A percentile compares a stretch with the other conserved stretches of the same genome.
These are phyloP conservation scores for Sipha flava DNA, from an alignment of 1,140 invertebrate species.

Conservation along the genomic window DNA sequence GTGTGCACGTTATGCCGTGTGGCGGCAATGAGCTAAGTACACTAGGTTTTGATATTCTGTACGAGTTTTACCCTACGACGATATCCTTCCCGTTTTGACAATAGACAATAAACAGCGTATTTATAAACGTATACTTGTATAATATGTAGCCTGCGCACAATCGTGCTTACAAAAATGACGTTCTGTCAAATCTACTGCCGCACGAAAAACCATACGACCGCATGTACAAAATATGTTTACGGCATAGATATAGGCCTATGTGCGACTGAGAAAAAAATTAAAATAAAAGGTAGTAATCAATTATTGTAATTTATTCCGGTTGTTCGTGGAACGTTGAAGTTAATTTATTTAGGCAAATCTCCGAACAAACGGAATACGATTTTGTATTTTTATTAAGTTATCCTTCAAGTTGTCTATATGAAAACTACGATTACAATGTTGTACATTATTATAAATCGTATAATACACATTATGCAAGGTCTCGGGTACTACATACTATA, in stretches of 20 bases:
- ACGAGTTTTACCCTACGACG: not conserved
- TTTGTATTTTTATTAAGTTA: too few relatives aligned
- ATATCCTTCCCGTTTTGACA: slow-evolving; percentile 14
- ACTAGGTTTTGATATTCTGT: not conserved
- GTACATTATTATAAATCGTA: too few relatives aligned
- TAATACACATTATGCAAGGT: too few relatives aligned
- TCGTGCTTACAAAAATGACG: not conserved
- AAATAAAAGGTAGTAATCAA: not conserved
- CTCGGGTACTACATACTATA: too few relatives aligned
- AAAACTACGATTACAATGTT: not conserved
- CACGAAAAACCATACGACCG: not conserved
- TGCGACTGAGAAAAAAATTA: not conserved
- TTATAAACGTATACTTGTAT: not conserved
- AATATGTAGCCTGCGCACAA: not conserved
- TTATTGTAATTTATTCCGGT: not conserved
- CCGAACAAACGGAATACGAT: not conserved
- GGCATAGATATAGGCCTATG: not conserved
- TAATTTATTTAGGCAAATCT: not conserved
- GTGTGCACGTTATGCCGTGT: not conserved
- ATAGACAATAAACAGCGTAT: slow-evolving; percentile 9
- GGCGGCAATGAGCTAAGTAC: not conserved
- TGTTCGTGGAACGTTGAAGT: not conserved
- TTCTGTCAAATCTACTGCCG: not conserved
- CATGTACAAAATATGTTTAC: not conserved
- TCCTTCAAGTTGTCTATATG: too few relatives aligned